These are phyloP conservation scores for Leistus spinibarbis DNA, from an alignment of 2,888 invertebrate genomes.

Conservation along the genomic window DNA sequence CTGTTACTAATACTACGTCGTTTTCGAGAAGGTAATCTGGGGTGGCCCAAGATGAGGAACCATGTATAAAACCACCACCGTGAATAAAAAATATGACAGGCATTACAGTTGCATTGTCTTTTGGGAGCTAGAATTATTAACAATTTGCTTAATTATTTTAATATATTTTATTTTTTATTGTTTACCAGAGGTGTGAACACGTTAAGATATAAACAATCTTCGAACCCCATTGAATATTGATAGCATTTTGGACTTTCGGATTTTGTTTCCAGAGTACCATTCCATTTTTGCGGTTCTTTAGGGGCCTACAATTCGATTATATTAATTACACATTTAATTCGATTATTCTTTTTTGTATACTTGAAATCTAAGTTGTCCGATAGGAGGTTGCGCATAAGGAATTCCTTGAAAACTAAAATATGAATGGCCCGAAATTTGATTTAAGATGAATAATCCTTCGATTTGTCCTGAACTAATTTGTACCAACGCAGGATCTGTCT, in stretches of 20 bases:
- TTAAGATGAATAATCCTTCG: constrained; percentile 12
- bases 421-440: background rate
- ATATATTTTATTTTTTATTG: background rate
- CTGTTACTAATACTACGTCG: constrained; percentile 9
- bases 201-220: constrained; percentile 29
- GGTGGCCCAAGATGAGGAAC: background rate
- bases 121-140: background rate
- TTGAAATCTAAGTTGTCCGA: constrained; percentile 22
- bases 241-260: constrained; percentile 11
- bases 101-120: background rate
- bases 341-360: background rate
- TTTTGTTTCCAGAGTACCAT: constrained; percentile 5
- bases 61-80: constrained; percentile 16
- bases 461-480: constrained; percentile 15
- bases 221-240: constrained; percentile 12
- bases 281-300: constrained; percentile 7
- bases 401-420: constrained; percentile 21
- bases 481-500: background rate
- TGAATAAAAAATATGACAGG: constrained; percentile 22
- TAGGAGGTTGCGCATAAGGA: constrained; percentile 21
- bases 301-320: constrained; percentile 7
- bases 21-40: constrained; percentile 26
- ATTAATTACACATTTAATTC: background rate
- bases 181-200: constrained; percentile 23
- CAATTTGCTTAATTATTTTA: background rate